Evolutionary conservation across 1,140 invertebrate genomes (phyloP), one percentile per base, ranked within the genome.

Genomic region (Eciton burchellii): DNA sequence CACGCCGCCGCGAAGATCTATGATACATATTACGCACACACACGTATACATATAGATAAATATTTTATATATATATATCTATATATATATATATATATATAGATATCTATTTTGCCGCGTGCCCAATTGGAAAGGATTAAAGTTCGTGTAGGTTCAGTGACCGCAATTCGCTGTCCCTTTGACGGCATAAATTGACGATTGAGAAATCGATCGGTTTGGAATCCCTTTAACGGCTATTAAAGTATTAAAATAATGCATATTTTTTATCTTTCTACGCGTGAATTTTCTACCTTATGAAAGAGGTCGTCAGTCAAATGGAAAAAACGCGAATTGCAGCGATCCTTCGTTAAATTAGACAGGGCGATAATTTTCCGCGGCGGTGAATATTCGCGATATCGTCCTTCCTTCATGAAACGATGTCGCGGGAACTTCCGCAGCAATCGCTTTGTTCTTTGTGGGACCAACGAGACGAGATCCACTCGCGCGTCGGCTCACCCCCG

Each of bases 401-500:
- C n/a, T 52, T 35, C 0, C 9, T 8, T 16, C 11, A 21, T 41
- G 54, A 71, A 24, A 29, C n/a, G 19, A n/a, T 16, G 8, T 4
- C 1, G 52, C n/a, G n/a, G 19, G 8, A 70, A 35, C 47, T 70
- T 16, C 35, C 60, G 9, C 21, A 43, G 41, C 14, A 12, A 21
- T 2, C 14, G 8, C 49, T 26, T 14, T 57, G n/a, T 11, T 56
- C 14, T 41, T 1, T 29, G 8, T 8, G 9, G 41, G 16, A 72
- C 8, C n/a, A 19, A 54, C 4, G 4, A 3, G 41, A 24, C 24
- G 6, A 12, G 16, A 52, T 4, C 60, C 52, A 35, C 12, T 88
- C 79, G 90, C 2, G 90, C 73, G 1, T 74, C 84, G 6, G 84
- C 88, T 59, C 87, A 71, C 24, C 83, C 94, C 93, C 93, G 94